Base-by-base conservation (phyloP, 1,140 invertebrate genomes). In the Conopomorpha cramerella region DNA sequence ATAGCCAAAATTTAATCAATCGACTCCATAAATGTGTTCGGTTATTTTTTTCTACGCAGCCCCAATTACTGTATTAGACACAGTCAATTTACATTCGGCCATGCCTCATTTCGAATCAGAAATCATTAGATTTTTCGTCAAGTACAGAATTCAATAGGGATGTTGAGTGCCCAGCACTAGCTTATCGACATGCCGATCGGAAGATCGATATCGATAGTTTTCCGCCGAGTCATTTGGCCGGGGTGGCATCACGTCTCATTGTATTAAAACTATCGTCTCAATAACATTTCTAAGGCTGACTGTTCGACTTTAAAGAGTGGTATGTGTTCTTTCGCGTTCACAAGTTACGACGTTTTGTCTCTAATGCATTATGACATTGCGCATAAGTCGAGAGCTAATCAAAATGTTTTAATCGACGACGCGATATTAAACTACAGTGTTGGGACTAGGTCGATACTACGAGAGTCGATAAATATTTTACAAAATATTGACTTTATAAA, bases 321-420 rank as follows among this genome's bases (percentile, higher is more conserved):
- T n/a, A n/a, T n/a, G n/a, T n/a, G n/a, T n/a, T n/a, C n/a, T n/a
- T n/a, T n/a, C n/a, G n/a, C n/a, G n/a, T n/a, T n/a, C n/a, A n/a
- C n/a, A n/a, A n/a, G 45, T 66, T 64, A 63, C 42, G 59, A 55
- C 60, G 51, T 70, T 66, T 55, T 39, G 43, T 60, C 38, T n/a
- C n/a, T n/a, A n/a, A n/a, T n/a, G n/a, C n/a, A n/a, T 57, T 61
- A 65, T 70, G 61, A 70, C 67, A 70, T 68, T 58, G 55, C 55
- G 55, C 57, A 59, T 70, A 64, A 71, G 61, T 72, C 68, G 70
- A 74, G 70, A 74, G 70, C 67, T 74, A 74, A 74, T 74, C 66
- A 74, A 74, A 74, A 74, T 74, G 70, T 74, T 74, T 74, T 71
- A 71, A 74, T 71, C 70, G 65, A 70, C 71, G 61, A 71, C 50